Evolutionary conservation across 1,140 invertebrate genomes (phyloP).

Genomic region (Propsilocerus akamusi): DNA sequence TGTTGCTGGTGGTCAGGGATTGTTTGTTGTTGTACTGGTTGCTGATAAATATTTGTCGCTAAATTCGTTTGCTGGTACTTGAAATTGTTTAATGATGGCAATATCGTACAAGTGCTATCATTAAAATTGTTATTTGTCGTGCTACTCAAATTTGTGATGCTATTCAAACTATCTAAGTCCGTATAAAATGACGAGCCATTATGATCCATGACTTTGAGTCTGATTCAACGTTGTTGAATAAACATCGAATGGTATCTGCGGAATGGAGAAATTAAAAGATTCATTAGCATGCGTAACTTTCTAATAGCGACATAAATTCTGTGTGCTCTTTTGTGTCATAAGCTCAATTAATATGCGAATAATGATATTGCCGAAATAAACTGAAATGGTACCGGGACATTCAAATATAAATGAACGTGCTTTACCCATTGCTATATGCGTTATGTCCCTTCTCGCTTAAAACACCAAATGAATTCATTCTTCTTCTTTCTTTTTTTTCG

Average conservation of each 20-base stretch:
- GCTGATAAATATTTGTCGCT: background rate
- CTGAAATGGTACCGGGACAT: too few relatives aligned
- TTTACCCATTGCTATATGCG: too few relatives aligned
- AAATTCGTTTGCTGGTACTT: background rate
- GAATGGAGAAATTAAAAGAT: background rate
- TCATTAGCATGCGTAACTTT: too few relatives aligned
- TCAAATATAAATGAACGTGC: too few relatives aligned
- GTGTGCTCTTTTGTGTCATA: too few relatives aligned
- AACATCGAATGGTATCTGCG: background rate
- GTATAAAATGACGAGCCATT: constrained; percentile 3
- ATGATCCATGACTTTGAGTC: background rate
- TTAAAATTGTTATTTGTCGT: background rate
- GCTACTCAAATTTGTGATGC: background rate
- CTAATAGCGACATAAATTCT: too few relatives aligned
- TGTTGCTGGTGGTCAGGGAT: background rate
- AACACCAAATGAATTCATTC: too few relatives aligned
- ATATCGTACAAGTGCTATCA: background rate
- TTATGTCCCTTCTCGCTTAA: too few relatives aligned
- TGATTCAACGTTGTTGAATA: background rate
- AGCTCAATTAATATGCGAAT: too few relatives aligned
- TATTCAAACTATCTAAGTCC: background rate
- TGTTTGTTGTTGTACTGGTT: background rate
- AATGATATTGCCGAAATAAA: too few relatives aligned
- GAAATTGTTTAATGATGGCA: background rate
- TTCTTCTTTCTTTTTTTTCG: too few relatives aligned